Base-by-base conservation (phyloP, 1,140 invertebrate species). In the Drosophila dunni region DNA sequence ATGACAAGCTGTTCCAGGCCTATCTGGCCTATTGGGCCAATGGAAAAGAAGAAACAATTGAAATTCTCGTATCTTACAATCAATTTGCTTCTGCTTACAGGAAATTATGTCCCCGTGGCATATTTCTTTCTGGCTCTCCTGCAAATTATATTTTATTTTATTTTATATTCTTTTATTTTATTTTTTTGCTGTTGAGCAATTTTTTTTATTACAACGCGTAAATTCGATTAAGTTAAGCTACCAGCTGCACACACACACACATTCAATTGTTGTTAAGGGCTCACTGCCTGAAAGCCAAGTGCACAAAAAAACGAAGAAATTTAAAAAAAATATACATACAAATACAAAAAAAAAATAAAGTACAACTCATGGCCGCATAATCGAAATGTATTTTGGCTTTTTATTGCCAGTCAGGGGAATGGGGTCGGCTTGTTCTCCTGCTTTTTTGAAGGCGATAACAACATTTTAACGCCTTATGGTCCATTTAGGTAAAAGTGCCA, bases 391-490 rank as follows among this genome's bases (percentile, higher is more conserved):
- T 80, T 81, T 81, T 34, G 71, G 71, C 71, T 51, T 85, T 86
- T 85, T 85, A 85, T 85, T 85, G 81, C 81, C 17, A 63, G 50
- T 15, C 42, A 73, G 66, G 73, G 72, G 76, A 74, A 64, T 46
- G 34, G 10, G 56, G 24, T 42, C 5, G 13, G 38, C n/a, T 11
- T 42, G 10, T 40, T 60, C 38, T 51, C 45, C 15, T 62, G 40
- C 46, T 58, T 61, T 46, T 44, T 61, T 65, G 15, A 58, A 65
- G 70, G 67, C 77, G 77, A 89, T 88, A 89, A 89, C 84, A 88
- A 74, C 85, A 84, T 89, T 89, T 89, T 84, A 89, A 89, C 85
- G 84, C 84, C 84, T 81, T 84, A 89, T 89, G 85, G 85, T 81
- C 84, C 84, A 89, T 89, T 89, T 89, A 84, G 80, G 84, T 65